These are phyloP conservation scores for Oryzias dopingdopingensis DNA, from an alignment of 2,797 vertebrate species.

Conservation along the genomic window DNA sequence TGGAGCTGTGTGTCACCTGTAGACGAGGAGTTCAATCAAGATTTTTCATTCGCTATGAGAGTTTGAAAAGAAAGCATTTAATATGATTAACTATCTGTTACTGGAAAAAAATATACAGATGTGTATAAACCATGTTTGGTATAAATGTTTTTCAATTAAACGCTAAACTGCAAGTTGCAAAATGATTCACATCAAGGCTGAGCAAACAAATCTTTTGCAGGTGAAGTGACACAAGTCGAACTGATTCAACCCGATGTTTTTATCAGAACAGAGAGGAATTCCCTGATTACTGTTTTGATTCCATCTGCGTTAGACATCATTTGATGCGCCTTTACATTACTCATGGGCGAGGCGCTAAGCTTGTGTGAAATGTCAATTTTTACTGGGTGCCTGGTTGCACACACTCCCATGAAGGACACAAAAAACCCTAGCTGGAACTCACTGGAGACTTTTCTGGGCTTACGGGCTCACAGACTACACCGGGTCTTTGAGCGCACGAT, in stretches of 20 bases:
- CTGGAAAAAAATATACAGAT: neutral
- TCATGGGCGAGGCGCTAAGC: conserved; percentile 16
- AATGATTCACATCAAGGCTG: neutral
- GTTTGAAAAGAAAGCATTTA: conserved; percentile 21
- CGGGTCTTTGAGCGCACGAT: conserved; percentile 42
- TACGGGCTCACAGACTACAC: conserved; percentile 45
- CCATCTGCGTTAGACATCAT: conserved; percentile 39
- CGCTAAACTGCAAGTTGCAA: neutral
- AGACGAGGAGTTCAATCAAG: conserved; percentile 39
- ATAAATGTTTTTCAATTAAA: conserved; percentile 13
- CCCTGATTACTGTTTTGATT: conserved; percentile 33
- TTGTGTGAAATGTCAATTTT: conserved; percentile 69
- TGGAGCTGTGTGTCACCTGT: conserved; percentile 35
- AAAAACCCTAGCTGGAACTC: conserved; percentile 33
- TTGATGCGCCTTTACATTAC: conserved; percentile 40
- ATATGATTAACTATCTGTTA: conserved; percentile 17
- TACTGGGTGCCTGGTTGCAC: conserved; percentile 49
- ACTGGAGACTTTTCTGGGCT: conserved; percentile 35
- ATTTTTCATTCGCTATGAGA: conserved; percentile 32
- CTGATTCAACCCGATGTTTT: conserved; percentile 53
- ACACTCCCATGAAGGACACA: conserved; percentile 40
- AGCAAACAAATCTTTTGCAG: too few relatives aligned
- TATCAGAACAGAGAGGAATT: conserved; percentile 36
- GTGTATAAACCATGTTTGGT: neutral
- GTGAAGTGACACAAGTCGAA: neutral